Percentiles rank a stretch among this genome's conserved stretches.
Conservation (phyloP, 2,797 vertebrate genomes). For the Parotocinclus haroldoi region DNA sequence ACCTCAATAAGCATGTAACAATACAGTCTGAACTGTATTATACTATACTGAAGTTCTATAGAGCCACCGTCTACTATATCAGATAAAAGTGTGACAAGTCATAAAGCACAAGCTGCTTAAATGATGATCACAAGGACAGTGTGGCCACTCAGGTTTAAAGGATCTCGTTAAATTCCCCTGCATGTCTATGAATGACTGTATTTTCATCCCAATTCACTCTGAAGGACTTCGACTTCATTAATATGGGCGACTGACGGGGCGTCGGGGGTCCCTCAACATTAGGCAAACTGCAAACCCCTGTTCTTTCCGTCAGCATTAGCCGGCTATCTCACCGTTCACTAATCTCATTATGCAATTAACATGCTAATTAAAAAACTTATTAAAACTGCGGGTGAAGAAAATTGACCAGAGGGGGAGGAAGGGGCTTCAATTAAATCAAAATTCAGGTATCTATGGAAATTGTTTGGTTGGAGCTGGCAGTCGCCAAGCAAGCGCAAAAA, state of each 20-base stretch:
- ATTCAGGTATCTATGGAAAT: conserved; percentile 52
- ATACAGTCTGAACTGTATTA: conserved; percentile 14
- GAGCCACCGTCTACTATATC: conserved; percentile 40
- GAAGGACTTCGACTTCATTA: conserved; percentile 40
- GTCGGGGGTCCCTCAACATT: conserved; percentile 51
- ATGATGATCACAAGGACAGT: conserved; percentile 14
- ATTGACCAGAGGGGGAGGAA: conserved; percentile 64
- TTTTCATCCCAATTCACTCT: not conserved
- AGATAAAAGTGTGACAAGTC: conserved; percentile 45
- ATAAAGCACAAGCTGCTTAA: conserved; percentile 40
- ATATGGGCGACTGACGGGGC: conserved; percentile 30
- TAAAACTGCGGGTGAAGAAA: conserved; percentile 67
- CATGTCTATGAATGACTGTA: conserved; percentile 13
- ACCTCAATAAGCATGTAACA: not conserved
- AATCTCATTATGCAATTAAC: conserved; percentile 78
- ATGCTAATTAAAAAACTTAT: conserved; percentile 80
- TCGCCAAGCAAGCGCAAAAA: conserved; percentile 17
- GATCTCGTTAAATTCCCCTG: conserved; percentile 1
- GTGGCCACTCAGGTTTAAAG: not conserved
- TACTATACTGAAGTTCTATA: conserved; percentile 38
- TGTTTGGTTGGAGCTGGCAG: not conserved
- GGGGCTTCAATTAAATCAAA: conserved; percentile 75
- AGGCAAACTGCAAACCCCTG: conserved; percentile 51
- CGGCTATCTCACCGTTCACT: conserved; percentile 63
- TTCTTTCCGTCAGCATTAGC: conserved; percentile 57